Base-by-base conservation (phyloP, 2,888 invertebrate species). In the Sphaerophoria rueppellii region DNA sequence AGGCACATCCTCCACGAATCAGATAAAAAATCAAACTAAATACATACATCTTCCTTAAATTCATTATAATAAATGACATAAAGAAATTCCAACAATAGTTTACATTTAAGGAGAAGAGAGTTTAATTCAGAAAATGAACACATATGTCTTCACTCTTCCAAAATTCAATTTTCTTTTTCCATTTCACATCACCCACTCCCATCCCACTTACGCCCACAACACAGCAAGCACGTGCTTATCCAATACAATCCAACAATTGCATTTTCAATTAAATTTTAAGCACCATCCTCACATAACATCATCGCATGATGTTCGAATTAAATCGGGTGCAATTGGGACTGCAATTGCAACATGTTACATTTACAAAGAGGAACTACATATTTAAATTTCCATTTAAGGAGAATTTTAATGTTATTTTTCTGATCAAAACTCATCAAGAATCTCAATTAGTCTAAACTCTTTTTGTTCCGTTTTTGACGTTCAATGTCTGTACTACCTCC, bases 211-310 rank as follows among this genome's bases (percentile, higher is more conserved):
- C 24, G 24, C 24, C 24, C 24, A 24, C 24, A 40, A 40, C 40
- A 4, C 11, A 43, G 24, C 24, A 24, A 63, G 11, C 43, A 32
- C 55, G 6, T 12, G 35, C 35, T 43, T 2, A 24, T 5, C n/a
- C 50, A 4, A 55, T 7, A 46, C 43, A 57, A 46, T 58, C 14
- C 11, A 43, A n/a, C 35, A 37, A 52, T 61, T 74, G 70, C 32
- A 83, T 55, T 83, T 76, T 75, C 75, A 83, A 83, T 83, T 83
- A 72, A 83, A 79, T 60, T 43, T 52, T 79, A 79, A 79, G 40
- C 60, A 67, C 70, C 24, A 57, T 46, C 74, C 65, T 63, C 63
- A 58, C 40, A 54, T 50, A 67, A 48, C 58, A 24, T 24, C 16
- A 24, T 67, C 34, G 48, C 12, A 11, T 16, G 40, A 12, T 60